phyloP scores from a whole-genome alignment of 2,113 vertebrate genomes.

The Vulpes ferrilata region DNA sequence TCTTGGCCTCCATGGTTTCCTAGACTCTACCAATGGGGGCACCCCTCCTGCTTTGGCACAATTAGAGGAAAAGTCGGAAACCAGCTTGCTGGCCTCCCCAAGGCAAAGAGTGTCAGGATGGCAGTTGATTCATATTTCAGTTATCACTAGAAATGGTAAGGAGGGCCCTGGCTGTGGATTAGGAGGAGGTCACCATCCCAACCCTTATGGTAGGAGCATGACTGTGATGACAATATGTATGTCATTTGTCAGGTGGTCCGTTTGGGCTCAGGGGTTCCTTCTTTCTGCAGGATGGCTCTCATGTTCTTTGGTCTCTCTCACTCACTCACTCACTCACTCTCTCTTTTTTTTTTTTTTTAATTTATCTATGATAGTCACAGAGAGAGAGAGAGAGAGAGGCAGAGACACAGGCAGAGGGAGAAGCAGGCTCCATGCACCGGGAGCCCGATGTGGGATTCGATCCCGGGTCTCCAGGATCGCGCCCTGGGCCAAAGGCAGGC shows the following conservation, averaged over 20 bases:
- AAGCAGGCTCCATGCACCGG: too few relatives aligned
- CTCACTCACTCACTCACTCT: background rate
- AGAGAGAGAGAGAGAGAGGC: too few relatives aligned
- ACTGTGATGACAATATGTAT: background rate
- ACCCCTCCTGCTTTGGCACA: background rate
- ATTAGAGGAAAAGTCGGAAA: background rate
- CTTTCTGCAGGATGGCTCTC: background rate
- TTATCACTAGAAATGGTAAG: background rate
- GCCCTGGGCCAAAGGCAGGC: too few relatives aligned
- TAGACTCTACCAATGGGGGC: background rate
- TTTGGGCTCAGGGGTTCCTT: background rate
- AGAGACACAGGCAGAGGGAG: too few relatives aligned
- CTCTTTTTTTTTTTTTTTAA: too few relatives aligned
- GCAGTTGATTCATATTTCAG: background rate
- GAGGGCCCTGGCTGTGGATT: background rate
- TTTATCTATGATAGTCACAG: too few relatives aligned
- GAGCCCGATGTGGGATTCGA: too few relatives aligned
- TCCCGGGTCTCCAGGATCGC: too few relatives aligned
- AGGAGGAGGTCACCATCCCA: background rate
- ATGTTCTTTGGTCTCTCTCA: background rate
- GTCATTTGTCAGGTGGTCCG: background rate
- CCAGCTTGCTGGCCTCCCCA: background rate
- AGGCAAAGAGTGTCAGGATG: background rate
- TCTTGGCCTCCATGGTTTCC: background rate
- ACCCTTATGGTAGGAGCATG: background rate